phyloP scores from a whole-genome alignment of 2,113 vertebrate species.

The Oenanthe melanoleuca region DNA sequence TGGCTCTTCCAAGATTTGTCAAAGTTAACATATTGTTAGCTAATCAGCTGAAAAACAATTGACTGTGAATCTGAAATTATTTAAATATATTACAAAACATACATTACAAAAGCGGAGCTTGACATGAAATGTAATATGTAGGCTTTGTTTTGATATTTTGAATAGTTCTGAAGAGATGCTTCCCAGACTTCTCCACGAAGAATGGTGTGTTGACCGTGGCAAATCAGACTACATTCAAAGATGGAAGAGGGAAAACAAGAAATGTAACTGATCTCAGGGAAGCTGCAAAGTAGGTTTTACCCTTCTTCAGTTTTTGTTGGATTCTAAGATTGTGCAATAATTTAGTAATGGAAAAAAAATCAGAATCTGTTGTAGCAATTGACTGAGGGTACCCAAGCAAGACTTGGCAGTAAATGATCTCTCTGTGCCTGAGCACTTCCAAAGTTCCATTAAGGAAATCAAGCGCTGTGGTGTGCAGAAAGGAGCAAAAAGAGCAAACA shows the following conservation, averaged over 20 bases:
- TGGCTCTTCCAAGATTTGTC: background rate
- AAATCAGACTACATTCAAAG: slow-evolving; percentile 85
- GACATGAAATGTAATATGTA: background rate
- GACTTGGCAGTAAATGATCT: background rate
- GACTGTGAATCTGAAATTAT: background rate
- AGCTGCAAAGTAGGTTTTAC: slow-evolving; percentile 86
- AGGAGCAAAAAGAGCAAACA: background rate
- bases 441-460: background rate
- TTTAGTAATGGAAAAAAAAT: background rate
- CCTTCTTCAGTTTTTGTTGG: background rate
- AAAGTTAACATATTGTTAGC: background rate
- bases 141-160: slow-evolving; percentile 58
- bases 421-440: background rate
- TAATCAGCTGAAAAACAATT: background rate
- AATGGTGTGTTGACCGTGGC: slow-evolving; percentile 86
- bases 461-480: background rate
- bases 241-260: slow-evolving; percentile 81
- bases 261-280: slow-evolving; percentile 85
- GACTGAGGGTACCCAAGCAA: background rate
- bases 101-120: background rate
- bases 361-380: background rate
- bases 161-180: slow-evolving; percentile 92
- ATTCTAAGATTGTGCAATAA: background rate
- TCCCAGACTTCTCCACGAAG: slow-evolving; percentile 89
- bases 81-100: background rate